Percentiles rank a stretch among this genome's conserved stretches.
These are phyloP conservation scores for Argentina silus DNA, from an alignment of 2,797 vertebrate species.

Conservation along the genomic window DNA sequence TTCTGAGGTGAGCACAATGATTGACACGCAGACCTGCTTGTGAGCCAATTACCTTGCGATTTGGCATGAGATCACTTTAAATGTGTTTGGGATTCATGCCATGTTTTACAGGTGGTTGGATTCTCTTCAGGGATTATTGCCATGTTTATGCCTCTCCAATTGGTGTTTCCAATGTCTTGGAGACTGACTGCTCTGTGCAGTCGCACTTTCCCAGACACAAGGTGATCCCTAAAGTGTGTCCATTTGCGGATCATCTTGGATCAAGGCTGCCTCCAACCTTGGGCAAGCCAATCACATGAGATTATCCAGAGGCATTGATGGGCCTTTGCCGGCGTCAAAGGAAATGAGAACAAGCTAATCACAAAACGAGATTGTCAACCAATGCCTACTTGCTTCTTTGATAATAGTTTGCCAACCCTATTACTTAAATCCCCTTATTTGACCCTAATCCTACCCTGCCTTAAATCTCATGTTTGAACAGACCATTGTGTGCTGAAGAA, in stretches of 20 bases:
- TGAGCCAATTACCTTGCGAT: neutral
- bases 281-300: constrained; percentile 50
- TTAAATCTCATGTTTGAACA: constrained; percentile 19
- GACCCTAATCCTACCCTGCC: constrained; percentile 40
- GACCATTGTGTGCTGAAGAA: constrained; percentile 28
- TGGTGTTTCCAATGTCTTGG: constrained; percentile 7
- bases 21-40: neutral
- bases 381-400: constrained; percentile 21
- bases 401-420: constrained; percentile 34
- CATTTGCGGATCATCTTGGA: constrained; percentile 53
- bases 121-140: constrained; percentile 43
- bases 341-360: constrained; percentile 54
- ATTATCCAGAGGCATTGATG: constrained; percentile 64
- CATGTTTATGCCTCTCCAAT: constrained; percentile 21
- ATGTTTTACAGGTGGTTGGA: constrained; percentile 18
- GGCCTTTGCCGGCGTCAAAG: constrained; percentile 56
- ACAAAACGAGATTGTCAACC: constrained; percentile 38
- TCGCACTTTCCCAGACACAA: constrained; percentile 42
- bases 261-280: constrained; percentile 50
- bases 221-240: constrained; percentile 50
- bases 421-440: constrained; percentile 42
- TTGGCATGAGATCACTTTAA: constrained; percentile 19
- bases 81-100: neutral
- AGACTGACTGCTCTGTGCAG: constrained; percentile 25
- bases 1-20: neutral